Conservation (phyloP, 2,113 vertebrate species). For the Gambusia affinis region DNA sequence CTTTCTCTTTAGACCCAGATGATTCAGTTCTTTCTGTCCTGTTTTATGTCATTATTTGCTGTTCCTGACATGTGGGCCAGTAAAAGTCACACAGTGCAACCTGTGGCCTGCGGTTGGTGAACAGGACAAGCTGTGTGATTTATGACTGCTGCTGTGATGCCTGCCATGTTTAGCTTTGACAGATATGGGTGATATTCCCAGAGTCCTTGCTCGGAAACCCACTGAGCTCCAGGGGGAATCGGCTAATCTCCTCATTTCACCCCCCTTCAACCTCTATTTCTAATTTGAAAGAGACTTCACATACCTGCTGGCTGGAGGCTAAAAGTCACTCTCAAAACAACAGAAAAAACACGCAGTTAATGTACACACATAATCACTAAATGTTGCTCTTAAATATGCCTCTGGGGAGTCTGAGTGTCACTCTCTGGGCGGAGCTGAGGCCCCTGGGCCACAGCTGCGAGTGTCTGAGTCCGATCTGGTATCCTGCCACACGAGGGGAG, state of each 20-base stretch:
- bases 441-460: conserved; percentile 71
- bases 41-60: background rate
- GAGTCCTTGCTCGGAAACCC: conserved; percentile 64
- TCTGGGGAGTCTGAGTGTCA: conserved; percentile 62
- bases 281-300: conserved; percentile 64
- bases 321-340: conserved; percentile 53
- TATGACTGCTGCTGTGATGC: conserved; percentile 57
- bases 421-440: conserved; percentile 49
- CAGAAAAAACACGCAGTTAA: conserved; percentile 52
- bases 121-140: conserved; percentile 66
- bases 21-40: background rate
- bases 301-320: conserved; percentile 62
- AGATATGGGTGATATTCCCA: conserved; percentile 66
- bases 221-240: conserved; percentile 45
- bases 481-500: conserved; percentile 63
- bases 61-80: conserved; percentile 12
- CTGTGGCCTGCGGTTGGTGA: conserved; percentile 45
- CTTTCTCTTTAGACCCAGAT: conserved; percentile 1
- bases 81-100: conserved; percentile 38
- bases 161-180: conserved; percentile 57
- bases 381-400: conserved; percentile 66
- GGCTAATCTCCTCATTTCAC: conserved; percentile 29
- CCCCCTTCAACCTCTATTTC: conserved; percentile 16
- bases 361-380: conserved; percentile 60
- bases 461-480: conserved; percentile 72